A percentile compares a stretch with the other conserved stretches of the same genome.
phyloP scores from a whole-genome alignment of 2,113 vertebrate species.

The Cyanistes caeruleus region DNA sequence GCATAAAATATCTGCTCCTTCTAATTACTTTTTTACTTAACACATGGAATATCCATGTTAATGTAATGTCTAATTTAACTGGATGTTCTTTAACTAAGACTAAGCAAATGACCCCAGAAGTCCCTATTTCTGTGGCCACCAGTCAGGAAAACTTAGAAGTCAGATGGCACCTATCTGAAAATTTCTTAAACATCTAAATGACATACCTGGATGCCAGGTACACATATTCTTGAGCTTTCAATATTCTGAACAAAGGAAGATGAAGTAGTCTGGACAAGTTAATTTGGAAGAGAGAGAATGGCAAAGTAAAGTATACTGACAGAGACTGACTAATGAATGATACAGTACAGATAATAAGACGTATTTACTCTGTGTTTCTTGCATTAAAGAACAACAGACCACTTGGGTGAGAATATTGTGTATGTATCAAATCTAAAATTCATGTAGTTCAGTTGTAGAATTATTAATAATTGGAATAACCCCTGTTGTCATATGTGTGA shows the following conservation, averaged over 20 bases:
- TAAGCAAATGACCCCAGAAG: not conserved
- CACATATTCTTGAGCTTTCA: not conserved
- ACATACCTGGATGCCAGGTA: rapidly evolving
- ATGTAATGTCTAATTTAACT: not conserved
- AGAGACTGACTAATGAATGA: not conserved
- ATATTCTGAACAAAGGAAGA: not conserved
- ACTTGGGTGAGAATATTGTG: not conserved
- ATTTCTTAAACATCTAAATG: not conserved
- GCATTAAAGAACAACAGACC: not conserved
- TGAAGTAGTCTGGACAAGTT: not conserved
- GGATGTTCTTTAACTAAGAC: not conserved
- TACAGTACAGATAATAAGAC: not conserved
- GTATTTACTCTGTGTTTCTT: not conserved
- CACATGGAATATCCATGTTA: not conserved
- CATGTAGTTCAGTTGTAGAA: not conserved
- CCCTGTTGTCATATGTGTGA: not conserved
- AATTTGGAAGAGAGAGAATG: not conserved
- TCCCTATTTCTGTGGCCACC: not conserved
- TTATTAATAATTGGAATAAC: not conserved
- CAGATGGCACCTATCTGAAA: not conserved
- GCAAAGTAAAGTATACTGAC: not conserved
- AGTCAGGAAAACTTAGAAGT: not conserved
- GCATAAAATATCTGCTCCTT: not conserved
- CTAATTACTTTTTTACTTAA: not conserved
- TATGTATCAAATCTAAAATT: not conserved